These are phyloP conservation scores for Hirtodrosophila confusa DNA, from an alignment of 2,888 invertebrate genomes.

Conservation along the genomic window DNA sequence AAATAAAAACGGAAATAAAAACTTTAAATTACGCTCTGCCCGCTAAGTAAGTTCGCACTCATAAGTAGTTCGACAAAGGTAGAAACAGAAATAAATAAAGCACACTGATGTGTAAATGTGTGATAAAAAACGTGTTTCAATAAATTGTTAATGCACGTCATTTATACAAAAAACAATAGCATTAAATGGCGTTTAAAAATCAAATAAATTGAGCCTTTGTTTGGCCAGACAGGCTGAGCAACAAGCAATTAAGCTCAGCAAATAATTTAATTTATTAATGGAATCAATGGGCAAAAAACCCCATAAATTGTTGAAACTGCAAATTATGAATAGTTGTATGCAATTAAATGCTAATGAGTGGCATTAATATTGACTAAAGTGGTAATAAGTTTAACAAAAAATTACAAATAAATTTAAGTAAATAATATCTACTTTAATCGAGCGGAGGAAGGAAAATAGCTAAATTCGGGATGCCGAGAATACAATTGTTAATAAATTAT, in stretches of 20 bases:
- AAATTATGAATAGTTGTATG: constrained; percentile 48
- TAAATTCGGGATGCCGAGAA: no score
- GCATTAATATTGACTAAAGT: constrained; percentile 53
- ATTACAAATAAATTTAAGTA: neutral
- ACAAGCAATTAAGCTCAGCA: constrained; percentile 70
- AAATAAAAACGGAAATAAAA: constrained; percentile 11
- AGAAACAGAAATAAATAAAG: neutral
- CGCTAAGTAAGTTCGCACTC: constrained; percentile 1
- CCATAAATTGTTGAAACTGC: constrained; percentile 55
- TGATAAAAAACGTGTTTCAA: constrained; percentile 56
- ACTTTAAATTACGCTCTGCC: constrained; percentile 34
- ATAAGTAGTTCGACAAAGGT: no score
- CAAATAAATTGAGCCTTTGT: constrained; percentile 63
- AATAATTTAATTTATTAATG: constrained; percentile 76
- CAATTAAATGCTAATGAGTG: constrained; percentile 74
- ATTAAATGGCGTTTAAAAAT: constrained; percentile 61
- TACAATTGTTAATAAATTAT: no score
- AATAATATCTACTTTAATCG: no score
- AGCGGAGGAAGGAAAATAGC: no score
- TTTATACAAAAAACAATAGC: constrained; percentile 59
- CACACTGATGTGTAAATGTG: constrained; percentile 22
- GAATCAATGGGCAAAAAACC: constrained; percentile 37
- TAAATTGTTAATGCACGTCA: constrained; percentile 65
- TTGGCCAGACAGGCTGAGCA: constrained; percentile 45
- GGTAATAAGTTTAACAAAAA: constrained; percentile 44